phyloP scores from a whole-genome alignment of 1,140 invertebrate species.

The Sarcophaga peregrina region DNA sequence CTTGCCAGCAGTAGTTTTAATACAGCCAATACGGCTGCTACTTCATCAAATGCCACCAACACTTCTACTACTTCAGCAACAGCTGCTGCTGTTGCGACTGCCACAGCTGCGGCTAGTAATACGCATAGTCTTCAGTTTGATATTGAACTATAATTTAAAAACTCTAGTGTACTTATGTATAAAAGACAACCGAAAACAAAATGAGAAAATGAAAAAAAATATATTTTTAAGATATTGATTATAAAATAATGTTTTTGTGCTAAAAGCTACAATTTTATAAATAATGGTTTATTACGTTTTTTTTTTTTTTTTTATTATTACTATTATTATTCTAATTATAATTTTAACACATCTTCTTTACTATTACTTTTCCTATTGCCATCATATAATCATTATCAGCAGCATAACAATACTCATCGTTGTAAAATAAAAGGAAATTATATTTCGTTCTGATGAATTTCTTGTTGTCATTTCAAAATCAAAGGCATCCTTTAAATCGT shows the following conservation, averaged over 20 bases:
- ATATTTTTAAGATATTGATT: slow-evolving; percentile 23
- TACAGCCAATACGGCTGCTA: slow-evolving; percentile 2
- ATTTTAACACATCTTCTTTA: too few relatives aligned
- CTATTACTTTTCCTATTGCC: too few relatives aligned
- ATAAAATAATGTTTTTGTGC: neutral
- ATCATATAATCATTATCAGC: too few relatives aligned
- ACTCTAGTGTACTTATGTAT: slow-evolving; percentile 46
- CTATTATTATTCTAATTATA: neutral
- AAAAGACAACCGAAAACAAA: slow-evolving; percentile 10
- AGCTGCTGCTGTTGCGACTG: slow-evolving; percentile 59
- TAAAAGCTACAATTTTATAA: neutral
- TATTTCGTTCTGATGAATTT: too few relatives aligned
- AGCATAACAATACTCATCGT: too few relatives aligned
- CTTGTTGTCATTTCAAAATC: too few relatives aligned
- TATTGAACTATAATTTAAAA: slow-evolving; percentile 43
- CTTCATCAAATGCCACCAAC: slow-evolving; percentile 48
- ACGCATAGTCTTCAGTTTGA: slow-evolving; percentile 62
- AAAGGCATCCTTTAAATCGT: too few relatives aligned
- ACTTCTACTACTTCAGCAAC: slow-evolving; percentile 49
- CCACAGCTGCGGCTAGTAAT: slow-evolving; percentile 62
- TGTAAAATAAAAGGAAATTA: too few relatives aligned
- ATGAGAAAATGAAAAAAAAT: slow-evolving; percentile 9
- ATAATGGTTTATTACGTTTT: slow-evolving; percentile 5
- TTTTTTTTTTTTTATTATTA: too few relatives aligned
- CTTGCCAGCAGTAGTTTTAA: slow-evolving; percentile 37